Conservation (phyloP, 92 coral and sea anemone species). For the Porites evermanni region DNA sequence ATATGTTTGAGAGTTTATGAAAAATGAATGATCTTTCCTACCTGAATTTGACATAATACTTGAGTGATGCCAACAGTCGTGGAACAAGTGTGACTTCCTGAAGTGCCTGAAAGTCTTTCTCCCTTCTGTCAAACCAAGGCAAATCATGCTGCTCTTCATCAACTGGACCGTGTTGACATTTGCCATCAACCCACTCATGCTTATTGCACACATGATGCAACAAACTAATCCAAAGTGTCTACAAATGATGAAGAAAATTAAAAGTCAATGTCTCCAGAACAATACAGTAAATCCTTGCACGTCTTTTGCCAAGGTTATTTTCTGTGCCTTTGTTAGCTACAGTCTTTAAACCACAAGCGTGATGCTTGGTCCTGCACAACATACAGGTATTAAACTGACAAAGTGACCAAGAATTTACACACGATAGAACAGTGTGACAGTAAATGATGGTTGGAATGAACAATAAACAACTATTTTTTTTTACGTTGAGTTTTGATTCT, state of each 20-base stretch:
- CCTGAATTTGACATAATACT: slow-evolving; percentile 30
- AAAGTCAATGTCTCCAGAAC: not conserved
- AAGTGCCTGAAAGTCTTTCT: slow-evolving; percentile 2
- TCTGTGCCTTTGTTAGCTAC: no score
- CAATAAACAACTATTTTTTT: no score
- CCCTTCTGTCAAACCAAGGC: slow-evolving; percentile 22
- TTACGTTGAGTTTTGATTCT: not conserved
- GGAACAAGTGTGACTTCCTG: not conserved
- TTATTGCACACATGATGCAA: not conserved
- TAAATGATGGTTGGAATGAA: not conserved
- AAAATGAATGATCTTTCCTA: not conserved
- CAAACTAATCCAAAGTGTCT: not conserved
- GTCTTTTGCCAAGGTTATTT: no score
- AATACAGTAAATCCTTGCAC: no score
- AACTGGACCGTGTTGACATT: not conserved
- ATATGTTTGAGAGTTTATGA: not conserved
- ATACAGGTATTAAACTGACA: not conserved
- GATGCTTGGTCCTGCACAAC: not conserved
- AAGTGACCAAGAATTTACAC: not conserved
- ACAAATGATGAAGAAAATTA: no score
- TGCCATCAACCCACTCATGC: no score
- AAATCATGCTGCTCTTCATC: not conserved
- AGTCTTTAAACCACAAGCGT: no score
- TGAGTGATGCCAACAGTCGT: slow-evolving; percentile 13
- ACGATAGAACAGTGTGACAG: not conserved